A percentile compares a stretch with the other conserved stretches of the same genome.
Conservation (phyloP, 2,113 vertebrate genomes). For the Rissa tridactyla region DNA sequence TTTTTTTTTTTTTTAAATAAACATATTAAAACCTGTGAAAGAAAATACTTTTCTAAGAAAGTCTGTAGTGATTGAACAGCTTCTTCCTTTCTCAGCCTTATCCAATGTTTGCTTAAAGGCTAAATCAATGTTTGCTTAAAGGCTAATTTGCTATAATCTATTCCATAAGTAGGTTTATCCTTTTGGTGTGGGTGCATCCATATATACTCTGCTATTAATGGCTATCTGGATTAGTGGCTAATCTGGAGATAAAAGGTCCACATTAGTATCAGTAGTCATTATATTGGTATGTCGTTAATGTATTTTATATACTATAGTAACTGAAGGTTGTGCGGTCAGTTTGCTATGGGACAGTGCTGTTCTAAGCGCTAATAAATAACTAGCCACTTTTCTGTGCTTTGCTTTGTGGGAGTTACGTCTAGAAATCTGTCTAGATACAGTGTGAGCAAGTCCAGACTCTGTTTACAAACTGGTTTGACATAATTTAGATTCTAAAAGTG, state of each 20-base stretch:
- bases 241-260: neutral
- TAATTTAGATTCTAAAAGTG: neutral
- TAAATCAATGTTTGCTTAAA: neutral
- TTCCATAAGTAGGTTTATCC: neutral
- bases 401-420: neutral
- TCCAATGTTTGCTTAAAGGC: neutral
- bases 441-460: neutral
- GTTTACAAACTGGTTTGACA: neutral
- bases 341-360: neutral
- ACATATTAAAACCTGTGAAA: neutral
- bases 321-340: neutral
- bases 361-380: neutral
- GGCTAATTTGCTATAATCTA: neutral
- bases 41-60: neutral
- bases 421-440: neutral
- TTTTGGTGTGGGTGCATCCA: neutral
- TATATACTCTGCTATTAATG: neutral
- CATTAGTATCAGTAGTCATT: neutral
- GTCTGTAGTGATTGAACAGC: neutral
- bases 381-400: neutral
- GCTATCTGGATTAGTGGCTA: neutral
- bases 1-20: neutral
- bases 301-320: neutral
- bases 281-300: neutral
- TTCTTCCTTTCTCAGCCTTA: neutral